Evolutionary conservation across 2,888 invertebrate genomes (phyloP).

Genomic region (Liopterus haemorrhoidalis): DNA sequence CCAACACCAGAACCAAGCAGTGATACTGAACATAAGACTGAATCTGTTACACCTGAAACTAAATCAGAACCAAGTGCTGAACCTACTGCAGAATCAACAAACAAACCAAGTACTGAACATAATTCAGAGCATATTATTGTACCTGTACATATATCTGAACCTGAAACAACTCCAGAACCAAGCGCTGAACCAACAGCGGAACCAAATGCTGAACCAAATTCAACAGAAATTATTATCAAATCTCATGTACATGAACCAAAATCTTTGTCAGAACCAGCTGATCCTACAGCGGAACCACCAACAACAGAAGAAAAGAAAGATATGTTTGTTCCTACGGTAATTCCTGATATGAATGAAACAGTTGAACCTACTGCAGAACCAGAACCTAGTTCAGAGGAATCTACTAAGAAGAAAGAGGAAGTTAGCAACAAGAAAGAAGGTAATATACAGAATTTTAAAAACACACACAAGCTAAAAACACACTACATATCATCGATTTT

Average conservation of each 20-base stretch:
- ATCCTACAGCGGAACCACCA: conserved; percentile 27
- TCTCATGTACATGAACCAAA: not conserved
- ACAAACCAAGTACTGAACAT: too few relatives aligned
- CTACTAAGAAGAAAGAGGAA: conserved; percentile 6
- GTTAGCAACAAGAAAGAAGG: too few relatives aligned
- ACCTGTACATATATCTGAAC: conserved; percentile 20
- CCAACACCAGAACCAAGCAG: conserved; percentile 31
- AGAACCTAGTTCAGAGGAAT: conserved; percentile 5
- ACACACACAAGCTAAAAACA: too few relatives aligned
- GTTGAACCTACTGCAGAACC: conserved; percentile 24
- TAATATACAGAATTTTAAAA: too few relatives aligned
- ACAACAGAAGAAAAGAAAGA: conserved; percentile 25
- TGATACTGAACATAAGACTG: conserved; percentile 19
- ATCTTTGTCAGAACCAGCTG: conserved; percentile 28
- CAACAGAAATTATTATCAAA: too few relatives aligned
- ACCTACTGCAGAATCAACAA: too few relatives aligned
- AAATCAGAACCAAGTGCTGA: conserved; percentile 34
- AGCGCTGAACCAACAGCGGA: conserved; percentile 28
- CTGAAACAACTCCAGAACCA: conserved; percentile 25
- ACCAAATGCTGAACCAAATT: conserved; percentile 19
- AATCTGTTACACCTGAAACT: too few relatives aligned
- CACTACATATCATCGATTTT: too few relatives aligned
- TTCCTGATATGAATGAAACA: conserved; percentile 36
- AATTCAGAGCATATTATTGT: too few relatives aligned
- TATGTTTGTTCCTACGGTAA: conserved; percentile 33